Base-by-base conservation (phyloP, 2,888 invertebrate species). In the Diloba caeruleocephala region DNA sequence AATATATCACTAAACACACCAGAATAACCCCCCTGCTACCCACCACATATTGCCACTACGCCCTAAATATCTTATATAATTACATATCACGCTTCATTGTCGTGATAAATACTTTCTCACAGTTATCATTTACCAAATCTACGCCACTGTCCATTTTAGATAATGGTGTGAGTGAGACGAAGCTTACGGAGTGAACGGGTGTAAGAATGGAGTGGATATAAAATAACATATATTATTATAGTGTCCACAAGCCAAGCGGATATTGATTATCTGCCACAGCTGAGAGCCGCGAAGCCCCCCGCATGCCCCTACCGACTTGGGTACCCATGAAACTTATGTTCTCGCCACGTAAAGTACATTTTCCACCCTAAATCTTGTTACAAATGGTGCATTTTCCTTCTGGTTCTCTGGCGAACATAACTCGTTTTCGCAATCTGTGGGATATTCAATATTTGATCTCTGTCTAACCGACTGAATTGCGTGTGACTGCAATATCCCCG, bases 231-330 rank as follows among this genome's bases (percentile, higher is more conserved):
- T 93, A 93, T 89, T 90, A 90, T 88, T 91, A 91, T 91, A 92
- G 90, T 93, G 93, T 93, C 94, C 93, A 93, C 92, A 92, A 93
- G 93, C 93, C 93, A 92, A 93, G 93, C 93, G 93, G 93, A 94
- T 94, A 94, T 94, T 93, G 94, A 93, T 94, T 94, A 94, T 94
- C 94, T 94, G 93, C 93, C 93, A 93, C 92, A 93, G 93, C 92
- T 90, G 92, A 92, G 92, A 93, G 91, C 90, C 89, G 87, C 88
- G 87, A 82, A 85, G 80, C 80, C 85, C 90, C 88, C 84, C 84
- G 78, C 85, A 78, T 81, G 74, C 77, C 69, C 65, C 74, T 69
- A 58, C 63, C 60, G 38, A 56, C 74, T 46, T 67, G 65, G 53
- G 68, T 66, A 57, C 61, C 71, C 63, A 76, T 74, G 73, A 81